A percentile compares a stretch with the other conserved stretches of the same genome.
Conservation (phyloP, 2,797 vertebrate species). For the Sparus aurata region DNA sequence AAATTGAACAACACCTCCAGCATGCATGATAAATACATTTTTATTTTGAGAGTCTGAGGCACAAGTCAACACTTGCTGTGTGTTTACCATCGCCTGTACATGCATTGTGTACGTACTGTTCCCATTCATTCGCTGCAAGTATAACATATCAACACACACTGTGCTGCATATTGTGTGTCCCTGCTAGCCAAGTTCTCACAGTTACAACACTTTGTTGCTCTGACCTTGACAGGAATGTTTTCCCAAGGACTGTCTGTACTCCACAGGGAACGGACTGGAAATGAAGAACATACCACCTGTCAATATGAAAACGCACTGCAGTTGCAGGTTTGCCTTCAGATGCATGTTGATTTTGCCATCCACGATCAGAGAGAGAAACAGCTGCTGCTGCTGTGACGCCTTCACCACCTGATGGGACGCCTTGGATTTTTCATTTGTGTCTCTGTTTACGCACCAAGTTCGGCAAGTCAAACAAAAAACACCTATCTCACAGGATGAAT, state of each 20-base stretch:
- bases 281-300: not conserved
- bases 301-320: not conserved
- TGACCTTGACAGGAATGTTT: slow-evolving; percentile 11
- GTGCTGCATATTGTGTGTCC: not conserved
- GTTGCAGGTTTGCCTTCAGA: not conserved
- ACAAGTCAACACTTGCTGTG: not conserved
- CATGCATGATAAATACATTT: not conserved
- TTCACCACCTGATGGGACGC: not conserved
- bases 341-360: not conserved
- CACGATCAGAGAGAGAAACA: not conserved
- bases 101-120: not conserved
- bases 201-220: slow-evolving; percentile 21
- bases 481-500: too few species aligned
- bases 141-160: not conserved
- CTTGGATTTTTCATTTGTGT: not conserved
- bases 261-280: not conserved
- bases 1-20: slow-evolving; percentile 1
- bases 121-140: not conserved
- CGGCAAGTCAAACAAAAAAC: too few species aligned
- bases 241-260: slow-evolving; percentile 25
- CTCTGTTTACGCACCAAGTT: too few species aligned
- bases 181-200: slow-evolving; percentile 5
- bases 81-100: not conserved
- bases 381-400: not conserved
- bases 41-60: slow-evolving; percentile 1